phyloP scores from a whole-genome alignment of 2,797 vertebrate species.

The Brachyalestes nurse region DNA sequence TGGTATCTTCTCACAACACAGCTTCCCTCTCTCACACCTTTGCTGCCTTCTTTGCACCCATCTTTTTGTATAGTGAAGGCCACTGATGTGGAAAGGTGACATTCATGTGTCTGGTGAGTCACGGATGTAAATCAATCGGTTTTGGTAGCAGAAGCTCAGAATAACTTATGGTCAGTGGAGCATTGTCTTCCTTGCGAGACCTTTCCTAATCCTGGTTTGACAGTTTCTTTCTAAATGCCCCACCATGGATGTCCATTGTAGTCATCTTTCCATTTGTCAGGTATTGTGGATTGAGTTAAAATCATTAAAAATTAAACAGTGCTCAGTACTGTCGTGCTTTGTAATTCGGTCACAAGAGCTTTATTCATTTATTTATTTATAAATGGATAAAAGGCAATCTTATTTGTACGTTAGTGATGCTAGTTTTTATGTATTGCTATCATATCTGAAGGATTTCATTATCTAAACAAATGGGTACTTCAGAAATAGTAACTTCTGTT shows the following conservation, averaged over 20 bases:
- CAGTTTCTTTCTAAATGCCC: neutral
- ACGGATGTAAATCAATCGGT: slow-evolving; percentile 63
- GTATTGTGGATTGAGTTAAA: neutral
- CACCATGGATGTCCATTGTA: neutral
- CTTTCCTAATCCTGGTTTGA: slow-evolving; percentile 58
- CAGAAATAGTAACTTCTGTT: neutral
- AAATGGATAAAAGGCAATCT: neutral
- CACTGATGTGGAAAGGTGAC: slow-evolving; percentile 64
- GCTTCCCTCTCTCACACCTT: slow-evolving; percentile 39
- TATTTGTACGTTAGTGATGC: neutral
- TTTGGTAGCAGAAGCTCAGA: slow-evolving; percentile 59
- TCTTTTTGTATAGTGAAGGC: slow-evolving; percentile 46
- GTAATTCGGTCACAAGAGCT: neutral
- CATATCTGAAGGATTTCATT: neutral
- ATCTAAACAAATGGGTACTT: neutral
- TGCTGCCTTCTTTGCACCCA: slow-evolving; percentile 27
- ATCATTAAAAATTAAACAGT: neutral
- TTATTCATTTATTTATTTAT: neutral
- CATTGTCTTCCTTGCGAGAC: slow-evolving; percentile 32
- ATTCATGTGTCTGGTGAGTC: slow-evolving; percentile 59
- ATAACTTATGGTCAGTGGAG: slow-evolving; percentile 53
- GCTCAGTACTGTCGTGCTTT: neutral
- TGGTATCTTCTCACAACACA: slow-evolving; percentile 25
- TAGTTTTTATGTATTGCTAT: neutral
- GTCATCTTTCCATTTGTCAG: neutral